A percentile compares a stretch with the other conserved stretches of the same genome.
Conservation (phyloP, 2,113 vertebrate species). For the Clarias batrachus region DNA sequence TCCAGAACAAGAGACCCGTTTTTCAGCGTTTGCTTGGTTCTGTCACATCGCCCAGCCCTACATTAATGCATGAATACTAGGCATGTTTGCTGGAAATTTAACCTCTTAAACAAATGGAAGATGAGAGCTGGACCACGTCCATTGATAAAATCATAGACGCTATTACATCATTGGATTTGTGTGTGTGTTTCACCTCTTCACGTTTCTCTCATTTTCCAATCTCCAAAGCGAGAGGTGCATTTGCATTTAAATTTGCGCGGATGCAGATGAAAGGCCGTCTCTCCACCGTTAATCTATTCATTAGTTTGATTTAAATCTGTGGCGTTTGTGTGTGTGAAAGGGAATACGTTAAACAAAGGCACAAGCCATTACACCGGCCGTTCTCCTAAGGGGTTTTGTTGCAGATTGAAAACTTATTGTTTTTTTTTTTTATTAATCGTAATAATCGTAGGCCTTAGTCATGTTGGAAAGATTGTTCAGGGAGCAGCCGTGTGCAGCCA, state of each 20-base stretch:
- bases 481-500: not conserved
- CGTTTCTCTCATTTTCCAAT: constrained; percentile 27
- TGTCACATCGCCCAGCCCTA: not conserved
- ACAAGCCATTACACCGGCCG: not conserved
- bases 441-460: not conserved
- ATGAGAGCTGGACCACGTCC: constrained; percentile 11
- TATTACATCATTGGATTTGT: constrained; percentile 28
- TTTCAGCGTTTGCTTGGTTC: not conserved
- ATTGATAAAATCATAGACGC: constrained; percentile 18
- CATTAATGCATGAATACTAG: not conserved
- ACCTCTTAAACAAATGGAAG: not conserved
- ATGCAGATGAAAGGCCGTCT: constrained; percentile 59
- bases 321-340: constrained; percentile 13
- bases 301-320: constrained; percentile 67
- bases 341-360: constrained; percentile 18
- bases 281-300: constrained; percentile 64
- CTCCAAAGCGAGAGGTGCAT: constrained; percentile 52
- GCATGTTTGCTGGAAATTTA: not conserved
- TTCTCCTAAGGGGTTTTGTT: not conserved
- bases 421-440: not conserved
- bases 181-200: not conserved
- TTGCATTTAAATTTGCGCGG: constrained; percentile 60
- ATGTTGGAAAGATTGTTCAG: not conserved
- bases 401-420: not conserved
- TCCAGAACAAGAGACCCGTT: not conserved